Conservation (phyloP, 2,113 vertebrate species). For the Stegostoma tigrinum region DNA sequence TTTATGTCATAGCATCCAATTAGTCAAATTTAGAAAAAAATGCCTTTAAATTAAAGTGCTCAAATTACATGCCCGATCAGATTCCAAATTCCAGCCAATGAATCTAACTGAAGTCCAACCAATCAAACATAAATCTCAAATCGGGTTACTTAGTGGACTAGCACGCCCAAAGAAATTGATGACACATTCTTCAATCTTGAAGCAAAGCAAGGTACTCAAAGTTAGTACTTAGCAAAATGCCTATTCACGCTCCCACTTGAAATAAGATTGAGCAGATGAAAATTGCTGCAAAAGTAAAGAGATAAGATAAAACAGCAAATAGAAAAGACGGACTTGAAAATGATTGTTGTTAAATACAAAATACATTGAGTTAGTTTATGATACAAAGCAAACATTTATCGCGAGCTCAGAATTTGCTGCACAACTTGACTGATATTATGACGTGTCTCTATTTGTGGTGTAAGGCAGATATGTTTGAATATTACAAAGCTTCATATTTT, state of each 20-base stretch:
- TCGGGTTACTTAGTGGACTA: neutral
- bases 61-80: neutral
- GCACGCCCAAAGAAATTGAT: neutral
- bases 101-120: neutral
- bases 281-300: neutral
- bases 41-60: neutral
- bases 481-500: neutral
- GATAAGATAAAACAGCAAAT: neutral
- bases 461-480: neutral
- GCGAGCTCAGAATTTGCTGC: neutral
- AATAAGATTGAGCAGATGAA: neutral
- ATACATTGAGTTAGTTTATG: neutral
- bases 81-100: neutral
- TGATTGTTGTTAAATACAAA: neutral
- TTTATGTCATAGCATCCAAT: neutral
- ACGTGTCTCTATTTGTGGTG: too few relatives aligned
- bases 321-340: neutral
- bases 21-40: neutral
- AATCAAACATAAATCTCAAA: neutral
- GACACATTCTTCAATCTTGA: conserved; percentile 44
- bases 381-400: neutral
- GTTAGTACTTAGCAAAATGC: neutral
- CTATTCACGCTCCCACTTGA: neutral
- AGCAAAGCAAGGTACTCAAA: conserved; percentile 37
- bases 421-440: neutral